These are phyloP conservation scores for Andinoacara biseriatus DNA, from an alignment of 2,113 vertebrate species.

Conservation along the genomic window DNA sequence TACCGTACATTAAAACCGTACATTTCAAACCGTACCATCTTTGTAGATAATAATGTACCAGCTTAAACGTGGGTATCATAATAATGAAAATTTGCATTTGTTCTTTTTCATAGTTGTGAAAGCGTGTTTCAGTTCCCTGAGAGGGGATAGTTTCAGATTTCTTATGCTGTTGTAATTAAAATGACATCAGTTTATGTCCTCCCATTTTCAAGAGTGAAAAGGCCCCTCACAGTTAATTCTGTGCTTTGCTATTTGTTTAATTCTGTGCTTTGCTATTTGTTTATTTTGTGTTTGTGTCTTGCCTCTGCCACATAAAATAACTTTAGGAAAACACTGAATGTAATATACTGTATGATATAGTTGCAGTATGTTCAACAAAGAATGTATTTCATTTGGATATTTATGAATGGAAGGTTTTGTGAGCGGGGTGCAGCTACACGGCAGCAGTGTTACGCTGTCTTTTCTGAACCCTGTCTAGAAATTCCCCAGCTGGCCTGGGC, in stretches of 20 bases:
- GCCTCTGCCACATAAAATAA: background rate
- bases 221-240: background rate
- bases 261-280: constrained; percentile 4
- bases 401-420: background rate
- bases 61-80: background rate
- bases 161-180: background rate
- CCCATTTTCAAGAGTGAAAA: background rate
- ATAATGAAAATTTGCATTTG: background rate
- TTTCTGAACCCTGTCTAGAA: constrained; percentile 10
- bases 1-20: background rate
- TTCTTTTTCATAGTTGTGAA: background rate
- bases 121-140: background rate
- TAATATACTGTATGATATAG: constrained; percentile 14
- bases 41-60: background rate
- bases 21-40: background rate
- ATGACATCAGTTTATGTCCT: background rate
- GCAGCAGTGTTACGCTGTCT: background rate
- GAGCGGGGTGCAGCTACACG: background rate
- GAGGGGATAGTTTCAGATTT: background rate
- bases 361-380: background rate
- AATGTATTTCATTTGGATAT: constrained; percentile 14
- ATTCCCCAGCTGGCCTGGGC: constrained; percentile 63
- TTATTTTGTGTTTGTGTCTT: background rate
- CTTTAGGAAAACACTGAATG: constrained; percentile 31
- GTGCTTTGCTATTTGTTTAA: background rate